These are phyloP conservation scores for Teleogryllus oceanicus DNA, from an alignment of 2,888 invertebrate genomes.

Conservation along the genomic window DNA sequence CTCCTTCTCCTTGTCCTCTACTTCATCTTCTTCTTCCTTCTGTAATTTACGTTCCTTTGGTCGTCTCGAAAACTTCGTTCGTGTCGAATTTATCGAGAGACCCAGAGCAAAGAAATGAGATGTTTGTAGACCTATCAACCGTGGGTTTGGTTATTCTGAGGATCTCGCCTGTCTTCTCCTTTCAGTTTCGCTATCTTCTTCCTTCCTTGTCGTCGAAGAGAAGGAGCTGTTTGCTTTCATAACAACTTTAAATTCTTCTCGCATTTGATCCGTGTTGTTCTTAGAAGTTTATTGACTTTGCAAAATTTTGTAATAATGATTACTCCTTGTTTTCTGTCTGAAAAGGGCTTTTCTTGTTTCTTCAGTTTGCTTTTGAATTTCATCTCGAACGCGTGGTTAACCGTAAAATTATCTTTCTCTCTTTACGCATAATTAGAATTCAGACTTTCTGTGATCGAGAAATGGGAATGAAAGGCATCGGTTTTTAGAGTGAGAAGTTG, in stretches of 20 bases:
- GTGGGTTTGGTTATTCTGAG: not conserved
- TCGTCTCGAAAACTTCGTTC: not conserved
- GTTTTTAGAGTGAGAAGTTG: too few relatives aligned
- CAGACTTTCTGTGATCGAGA: not conserved
- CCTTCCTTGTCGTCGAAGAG: not conserved
- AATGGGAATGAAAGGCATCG: not conserved
- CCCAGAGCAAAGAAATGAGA: not conserved
- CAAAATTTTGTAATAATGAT: conserved; percentile 18
- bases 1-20: too few relatives aligned
- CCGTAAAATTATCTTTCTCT: not conserved
- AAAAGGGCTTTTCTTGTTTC: not conserved
- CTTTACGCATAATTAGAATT: not conserved
- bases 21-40: not conserved
- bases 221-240: not conserved
- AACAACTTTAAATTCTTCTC: conserved; percentile 18
- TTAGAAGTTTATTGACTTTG: conserved; percentile 1
- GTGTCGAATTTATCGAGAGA: not conserved
- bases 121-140: conserved; percentile 2
- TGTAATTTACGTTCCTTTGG: not conserved
- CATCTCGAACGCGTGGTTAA: not conserved
- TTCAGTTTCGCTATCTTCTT: not conserved
- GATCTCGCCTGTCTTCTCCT: not conserved
- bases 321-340: conserved; percentile 7
- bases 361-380: not conserved
- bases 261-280: conserved; percentile 18